phyloP scores from a whole-genome alignment of 2,888 invertebrate species.

The Polymixis flavicincta region DNA sequence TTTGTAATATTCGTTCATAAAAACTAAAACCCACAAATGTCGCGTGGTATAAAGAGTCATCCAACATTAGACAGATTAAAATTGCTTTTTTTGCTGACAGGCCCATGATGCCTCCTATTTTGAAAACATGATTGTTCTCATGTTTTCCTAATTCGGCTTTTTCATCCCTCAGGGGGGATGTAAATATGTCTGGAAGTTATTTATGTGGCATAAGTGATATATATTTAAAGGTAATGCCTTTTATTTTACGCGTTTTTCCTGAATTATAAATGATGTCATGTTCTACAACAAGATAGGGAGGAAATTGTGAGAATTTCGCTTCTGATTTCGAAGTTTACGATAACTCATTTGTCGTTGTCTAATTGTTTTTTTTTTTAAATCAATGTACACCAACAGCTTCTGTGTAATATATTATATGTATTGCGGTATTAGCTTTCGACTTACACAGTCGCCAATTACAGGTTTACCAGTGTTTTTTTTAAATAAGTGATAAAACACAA shows the following conservation, averaged over 20 bases:
- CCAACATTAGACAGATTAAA: constrained; percentile 83
- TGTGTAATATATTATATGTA: too few relatives aligned
- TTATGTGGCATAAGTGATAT: constrained; percentile 51
- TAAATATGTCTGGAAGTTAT: constrained; percentile 46
- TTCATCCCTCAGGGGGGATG: constrained; percentile 43
- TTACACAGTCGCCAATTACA: too few relatives aligned
- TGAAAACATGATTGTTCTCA: constrained; percentile 74
- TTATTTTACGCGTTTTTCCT: constrained; percentile 21
- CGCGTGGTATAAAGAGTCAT: constrained; percentile 37
- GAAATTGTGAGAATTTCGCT: neutral
- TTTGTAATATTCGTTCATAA: too few relatives aligned
- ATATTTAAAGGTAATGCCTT: constrained; percentile 48
- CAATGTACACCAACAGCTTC: too few relatives aligned
- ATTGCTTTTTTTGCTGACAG: constrained; percentile 83
- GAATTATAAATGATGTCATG: constrained; percentile 9
- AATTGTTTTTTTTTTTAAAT: neutral
- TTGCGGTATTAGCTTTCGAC: too few relatives aligned
- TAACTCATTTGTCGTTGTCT: constrained; percentile 5
- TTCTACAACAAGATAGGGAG: neutral
- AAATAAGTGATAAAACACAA: too few relatives aligned
- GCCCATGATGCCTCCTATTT: constrained; percentile 72
- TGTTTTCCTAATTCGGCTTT: constrained; percentile 52
- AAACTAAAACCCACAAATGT: too few relatives aligned
- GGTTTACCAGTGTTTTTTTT: too few relatives aligned
- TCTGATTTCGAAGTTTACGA: constrained; percentile 9